phyloP scores from a whole-genome alignment of 2,113 vertebrate species.

The Corythaixoides concolor region DNA sequence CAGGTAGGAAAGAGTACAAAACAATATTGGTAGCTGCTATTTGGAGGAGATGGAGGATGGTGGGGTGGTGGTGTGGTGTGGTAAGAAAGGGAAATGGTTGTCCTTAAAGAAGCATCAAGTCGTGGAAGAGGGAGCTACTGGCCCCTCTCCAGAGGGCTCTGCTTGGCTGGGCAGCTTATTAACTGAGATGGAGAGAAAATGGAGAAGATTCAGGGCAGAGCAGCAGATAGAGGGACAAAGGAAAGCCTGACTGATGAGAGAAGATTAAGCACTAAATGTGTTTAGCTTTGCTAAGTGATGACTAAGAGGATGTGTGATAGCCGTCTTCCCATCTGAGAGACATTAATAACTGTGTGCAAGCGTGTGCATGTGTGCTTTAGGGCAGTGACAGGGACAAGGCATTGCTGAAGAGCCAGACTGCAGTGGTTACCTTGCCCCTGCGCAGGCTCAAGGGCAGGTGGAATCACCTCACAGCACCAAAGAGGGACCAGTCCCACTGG shows the following conservation, averaged over 20 bases:
- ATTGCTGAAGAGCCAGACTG: not conserved
- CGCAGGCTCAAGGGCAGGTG: not conserved
- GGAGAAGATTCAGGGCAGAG: not conserved
- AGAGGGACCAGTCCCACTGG: not conserved
- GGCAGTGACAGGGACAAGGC: not conserved
- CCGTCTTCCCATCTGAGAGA: constrained; percentile 1
- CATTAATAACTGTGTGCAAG: not conserved
- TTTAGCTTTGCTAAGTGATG: constrained; percentile 59
- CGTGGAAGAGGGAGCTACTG: not conserved
- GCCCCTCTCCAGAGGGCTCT: constrained; percentile 12
- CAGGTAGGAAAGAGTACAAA: not conserved
- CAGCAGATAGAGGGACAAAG: not conserved
- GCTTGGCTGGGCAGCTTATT: constrained; percentile 54
- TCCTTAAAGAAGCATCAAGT: not conserved
- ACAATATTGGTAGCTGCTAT: not conserved
- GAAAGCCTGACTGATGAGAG: constrained; percentile 2
- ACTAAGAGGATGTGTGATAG: constrained; percentile 51
- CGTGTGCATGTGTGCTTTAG: not conserved
- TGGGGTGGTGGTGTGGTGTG: no score
- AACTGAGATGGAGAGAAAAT: constrained; percentile 31
- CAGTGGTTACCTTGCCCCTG: not conserved
- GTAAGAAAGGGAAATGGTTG: not conserved
- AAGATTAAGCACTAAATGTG: constrained; percentile 35
- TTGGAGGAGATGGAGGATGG: not conserved
- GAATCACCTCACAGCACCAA: not conserved